These are phyloP conservation scores for Drosophila nannoptera DNA, from an alignment of 1,140 invertebrate species.

Conservation along the genomic window DNA sequence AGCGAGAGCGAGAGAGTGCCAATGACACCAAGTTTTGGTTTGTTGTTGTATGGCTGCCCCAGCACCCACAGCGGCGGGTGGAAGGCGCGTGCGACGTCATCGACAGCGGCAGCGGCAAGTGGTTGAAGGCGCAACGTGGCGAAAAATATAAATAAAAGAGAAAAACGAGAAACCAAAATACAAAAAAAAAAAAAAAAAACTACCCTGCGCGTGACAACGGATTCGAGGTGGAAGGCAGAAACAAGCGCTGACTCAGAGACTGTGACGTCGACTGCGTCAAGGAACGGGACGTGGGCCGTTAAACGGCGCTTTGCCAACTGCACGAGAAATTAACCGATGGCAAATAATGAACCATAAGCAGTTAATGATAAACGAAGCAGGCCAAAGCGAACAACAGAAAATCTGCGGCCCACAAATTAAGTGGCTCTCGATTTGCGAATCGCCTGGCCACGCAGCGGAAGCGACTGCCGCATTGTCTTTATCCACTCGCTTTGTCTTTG, in stretches of 20 bases:
- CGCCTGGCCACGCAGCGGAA: background rate
- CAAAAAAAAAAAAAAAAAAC: conserved; percentile 44
- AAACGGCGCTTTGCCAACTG: conserved; percentile 26
- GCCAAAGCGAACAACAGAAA: conserved; percentile 4
- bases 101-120: conserved; percentile 48
- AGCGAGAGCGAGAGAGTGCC: conserved; percentile 19
- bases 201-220: conserved; percentile 51
- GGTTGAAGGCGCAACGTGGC: conserved; percentile 63
- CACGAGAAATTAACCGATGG: conserved; percentile 26
- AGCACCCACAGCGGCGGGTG: background rate
- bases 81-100: conserved; percentile 20
- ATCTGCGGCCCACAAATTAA: background rate
- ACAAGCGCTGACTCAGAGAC: conserved; percentile 62
- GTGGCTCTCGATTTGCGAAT: background rate
- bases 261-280: conserved; percentile 18
- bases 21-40: conserved; percentile 36
- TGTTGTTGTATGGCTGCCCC: conserved; percentile 58
- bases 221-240: background rate
- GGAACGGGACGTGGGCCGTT: background rate
- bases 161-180: conserved; percentile 25
- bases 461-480: conserved; percentile 3
- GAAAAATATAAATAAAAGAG: conserved; percentile 43
- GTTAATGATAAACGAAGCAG: conserved; percentile 19
- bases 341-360: conserved; percentile 23
- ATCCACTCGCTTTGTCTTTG: conserved; percentile 1